phyloP scores from a whole-genome alignment of 2,888 invertebrate genomes.

The Melanchra persicariae region DNA sequence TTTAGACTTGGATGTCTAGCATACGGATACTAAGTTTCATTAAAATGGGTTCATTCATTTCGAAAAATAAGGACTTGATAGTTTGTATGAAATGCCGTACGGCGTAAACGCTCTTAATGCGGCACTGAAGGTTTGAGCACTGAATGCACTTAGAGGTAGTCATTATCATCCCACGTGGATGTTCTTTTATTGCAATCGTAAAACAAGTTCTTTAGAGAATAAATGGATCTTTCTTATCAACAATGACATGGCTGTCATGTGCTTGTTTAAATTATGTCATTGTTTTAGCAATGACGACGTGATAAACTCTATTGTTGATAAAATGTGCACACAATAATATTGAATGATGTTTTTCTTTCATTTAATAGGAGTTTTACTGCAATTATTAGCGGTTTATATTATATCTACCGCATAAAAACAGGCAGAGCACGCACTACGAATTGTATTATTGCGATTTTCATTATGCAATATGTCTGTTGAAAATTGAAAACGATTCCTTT shows the following conservation, averaged over 20 bases:
- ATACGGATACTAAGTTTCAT: too few species aligned
- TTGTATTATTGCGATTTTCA: too few species aligned
- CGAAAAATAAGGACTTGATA: too few species aligned
- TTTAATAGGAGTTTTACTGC: not conserved
- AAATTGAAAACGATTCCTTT: not conserved
- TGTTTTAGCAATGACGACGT: constrained; percentile 16
- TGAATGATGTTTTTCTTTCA: not conserved
- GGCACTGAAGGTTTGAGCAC: not conserved
- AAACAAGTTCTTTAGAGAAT: not conserved
- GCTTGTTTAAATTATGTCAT: constrained; percentile 40
- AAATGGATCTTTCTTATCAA: constrained; percentile 12
- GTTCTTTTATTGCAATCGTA: constrained; percentile 13
- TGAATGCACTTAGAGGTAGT: not conserved
- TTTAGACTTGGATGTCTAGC: too few species aligned
- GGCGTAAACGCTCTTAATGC: too few species aligned
- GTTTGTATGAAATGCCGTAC: too few species aligned
- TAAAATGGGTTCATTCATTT: too few species aligned
- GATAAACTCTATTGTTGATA: constrained; percentile 37
- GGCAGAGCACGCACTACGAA: too few species aligned
- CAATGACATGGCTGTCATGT: constrained; percentile 7
- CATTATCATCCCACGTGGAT: constrained; percentile 12
- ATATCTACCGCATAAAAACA: not conserved
- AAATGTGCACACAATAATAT: not conserved
- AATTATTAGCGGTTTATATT: too few species aligned
- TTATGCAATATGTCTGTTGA: too few species aligned